These are phyloP conservation scores for Plumapathes pennacea DNA, from an alignment of 92 coral and sea anemone genomes.

Conservation along the genomic window DNA sequence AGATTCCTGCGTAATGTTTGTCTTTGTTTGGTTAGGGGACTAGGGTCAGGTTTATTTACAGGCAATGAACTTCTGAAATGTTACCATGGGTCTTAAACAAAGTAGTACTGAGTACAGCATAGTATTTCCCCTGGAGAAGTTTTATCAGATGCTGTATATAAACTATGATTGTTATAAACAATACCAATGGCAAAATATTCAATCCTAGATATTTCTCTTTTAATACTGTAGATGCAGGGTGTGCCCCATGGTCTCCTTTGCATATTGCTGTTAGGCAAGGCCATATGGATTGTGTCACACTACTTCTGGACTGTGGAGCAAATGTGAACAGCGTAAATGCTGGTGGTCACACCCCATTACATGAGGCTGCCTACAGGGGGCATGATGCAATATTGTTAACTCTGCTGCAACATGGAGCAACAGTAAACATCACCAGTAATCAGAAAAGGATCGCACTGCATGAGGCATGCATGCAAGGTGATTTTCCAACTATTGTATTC, in stretches of 20 bases:
- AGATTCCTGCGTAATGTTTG: no score
- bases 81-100: no score
- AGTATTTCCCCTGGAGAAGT: no score
- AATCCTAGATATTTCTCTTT: no score
- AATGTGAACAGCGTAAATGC: slow-evolving; percentile 89
- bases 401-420: slow-evolving; percentile 74
- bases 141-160: no score
- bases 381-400: slow-evolving; percentile 52
- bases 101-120: no score
- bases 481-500: no score
- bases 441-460: slow-evolving; percentile 94
- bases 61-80: no score
- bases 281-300: slow-evolving; percentile 73
- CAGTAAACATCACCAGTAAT: slow-evolving; percentile 76
- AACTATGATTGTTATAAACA: no score
- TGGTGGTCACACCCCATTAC: slow-evolving; percentile 89
- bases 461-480: slow-evolving; percentile 98
- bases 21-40: no score
- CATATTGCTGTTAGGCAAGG: slow-evolving; percentile 97
- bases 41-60: no score
- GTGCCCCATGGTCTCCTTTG: slow-evolving; percentile 94
- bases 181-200: no score
- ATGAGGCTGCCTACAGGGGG: slow-evolving; percentile 96
- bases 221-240: slow-evolving; percentile 49
- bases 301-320: slow-evolving; percentile 80